Evolutionary conservation across 2,888 invertebrate species (phyloP), one percentile per base, ranked within the genome.

Genomic region (Molanna angustata): DNA sequence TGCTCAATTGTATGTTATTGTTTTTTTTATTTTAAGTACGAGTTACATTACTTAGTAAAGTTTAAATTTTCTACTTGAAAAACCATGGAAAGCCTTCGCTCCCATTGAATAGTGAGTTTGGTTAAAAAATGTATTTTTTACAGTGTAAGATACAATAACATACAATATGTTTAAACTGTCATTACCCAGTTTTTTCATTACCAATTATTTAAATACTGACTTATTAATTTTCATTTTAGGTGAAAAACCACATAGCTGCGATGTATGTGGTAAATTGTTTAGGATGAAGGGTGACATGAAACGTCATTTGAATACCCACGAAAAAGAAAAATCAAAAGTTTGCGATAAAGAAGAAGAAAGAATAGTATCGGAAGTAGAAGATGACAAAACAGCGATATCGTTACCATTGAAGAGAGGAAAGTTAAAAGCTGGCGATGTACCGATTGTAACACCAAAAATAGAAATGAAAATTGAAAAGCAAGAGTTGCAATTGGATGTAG

Each of bases 261-360:
- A 77, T 1, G 75, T 86, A 1, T 93, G 93, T 66, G 85, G 83
- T 0, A 93, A 91, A 66, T 83, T 84, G 19, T 94, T 94, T 73
- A 80, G 93, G 3, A 88, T 89, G 0, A 80, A 86, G 2, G 89
- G 89, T 13, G 93, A 93, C 67, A 82, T 93, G 74, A 86, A 89
- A 49, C 79, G 93, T 0, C 93, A 93, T 66, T 74, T 83, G 66
- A 81, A 83, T 45, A 86, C 86, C 0, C 93, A 93, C 68, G 71
- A 72, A 40, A 72, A 71, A 48, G 52, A 44, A n/a, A 56, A 56
- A 32, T 21, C 16, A 7, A 50, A 50, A 21, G 21, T 22, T 11
- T 13, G 21, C 11, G 33, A 49, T 2, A 54, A 49, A 11, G 51
- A 56, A 6, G 45, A 37, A 9, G 54, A 51, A 35, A 42, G 35